Evolutionary conservation across 2,888 invertebrate species (phyloP), one percentile per base, ranked within the genome.

Genomic region (Chaitophorus viminalis): DNA sequence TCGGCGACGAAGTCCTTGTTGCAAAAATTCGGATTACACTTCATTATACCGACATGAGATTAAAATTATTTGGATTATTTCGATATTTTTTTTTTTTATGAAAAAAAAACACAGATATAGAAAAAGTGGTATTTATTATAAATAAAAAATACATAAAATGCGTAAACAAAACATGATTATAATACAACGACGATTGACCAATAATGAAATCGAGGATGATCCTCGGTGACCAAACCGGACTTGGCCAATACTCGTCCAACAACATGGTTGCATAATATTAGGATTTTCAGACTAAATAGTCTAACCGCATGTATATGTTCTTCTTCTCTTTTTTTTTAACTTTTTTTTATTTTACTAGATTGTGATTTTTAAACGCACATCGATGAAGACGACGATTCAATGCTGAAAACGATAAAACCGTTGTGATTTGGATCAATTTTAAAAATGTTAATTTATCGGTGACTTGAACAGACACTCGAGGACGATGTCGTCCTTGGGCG

Each of bases 121-220:
- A 84, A 65, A 84, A 65, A 76, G 65, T 76, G 75, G 75, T 84
- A 83, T 75, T 75, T 75, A 25, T 39, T 14, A 29, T n/a, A 25
- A 29, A 29, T 74, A 31, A 46, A 81, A 68, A 74, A 74, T 3
- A 65, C 60, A 25, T 29, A n/a, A 46, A 74, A 74, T 11, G 39
- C 39, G 29, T 39, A n/a, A 14, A 65, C 75, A 46, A 70, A 74
- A 65, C 39, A 31, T 31, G 65, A 68, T 74, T 76, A 25, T 36
- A 82, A n/a, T 60, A 65, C 29, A 14, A 60, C 75, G 65, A 4
- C 65, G 31, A 88, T 88, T 82, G 68, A 75, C 88, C 72, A 88
- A 82, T 82, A 88, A 88, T 29, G 68, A 76, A 82, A 46, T 88
- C 65, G 68, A 76, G 68, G 68, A 82, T 88, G 88, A 82, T 83